Evolutionary conservation across 2,113 vertebrate species (phyloP), one percentile per base, ranked within the genome.

Genomic region (Dipodomys stephensi): DNA sequence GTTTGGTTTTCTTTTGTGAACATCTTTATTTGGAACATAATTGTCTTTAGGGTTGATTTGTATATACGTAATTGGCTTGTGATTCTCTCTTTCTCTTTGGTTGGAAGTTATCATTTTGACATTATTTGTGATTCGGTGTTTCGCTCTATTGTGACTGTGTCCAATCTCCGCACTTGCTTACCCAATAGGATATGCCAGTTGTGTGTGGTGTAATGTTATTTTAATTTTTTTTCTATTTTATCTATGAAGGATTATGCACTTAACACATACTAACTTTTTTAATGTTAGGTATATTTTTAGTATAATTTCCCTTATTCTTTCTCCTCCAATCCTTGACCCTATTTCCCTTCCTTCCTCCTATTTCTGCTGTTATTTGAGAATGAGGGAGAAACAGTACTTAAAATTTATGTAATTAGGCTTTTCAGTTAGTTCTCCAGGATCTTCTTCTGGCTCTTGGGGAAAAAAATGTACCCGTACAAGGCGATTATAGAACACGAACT

Each of bases 21-120:
- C 97, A 97, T 96, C 97, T 98, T 98, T 98, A 97, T 98, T 98
- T 98, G 98, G 98, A 98, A 98, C 97, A 95, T 98, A 98, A 98
- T 98, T 98, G 98, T 99, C 98, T 98, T 98, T 98, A 97, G 97
- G 93, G 97, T 98, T 98, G 97, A 98, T 98, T 98, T 99, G 98
- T 98, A 99, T 99, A 99, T 99, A 98, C 98, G 98, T 99, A 98
- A 98, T 99, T 98, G 97, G 98, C 98, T 98, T 98, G 99, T 99
- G 98, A 98, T 98, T 98, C 98, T 98, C 98, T 97, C 97, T 98
- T 98, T 97, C 97, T 96, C 98, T 98, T 98, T 27, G 91, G 97
- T 98, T 98, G 96, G 92, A 94, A 96, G 91, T 96, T 86, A 97
- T 96, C 97, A 98, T 98, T 98, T 97, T 97, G 97, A 98, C 98